Conservation (phyloP, 53 echinoderm and acorn worm species). For the Zoroaster sp. region DNA sequence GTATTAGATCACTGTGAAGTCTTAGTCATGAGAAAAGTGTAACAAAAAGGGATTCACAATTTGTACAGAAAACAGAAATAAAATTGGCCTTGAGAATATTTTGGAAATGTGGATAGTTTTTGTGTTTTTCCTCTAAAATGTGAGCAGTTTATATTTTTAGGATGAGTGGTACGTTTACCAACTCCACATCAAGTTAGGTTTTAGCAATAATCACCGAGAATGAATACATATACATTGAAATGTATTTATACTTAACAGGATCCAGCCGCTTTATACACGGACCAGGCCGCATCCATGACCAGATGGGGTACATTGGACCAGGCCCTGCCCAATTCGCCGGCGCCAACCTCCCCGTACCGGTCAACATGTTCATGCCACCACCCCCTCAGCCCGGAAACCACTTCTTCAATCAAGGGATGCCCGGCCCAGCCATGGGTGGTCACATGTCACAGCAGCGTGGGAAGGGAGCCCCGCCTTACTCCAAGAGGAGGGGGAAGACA, state of each 20-base stretch:
- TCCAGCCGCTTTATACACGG: conserved; percentile 57
- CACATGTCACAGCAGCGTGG: conserved; percentile 25
- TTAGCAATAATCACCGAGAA: no score
- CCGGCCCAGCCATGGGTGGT: conserved; percentile 47
- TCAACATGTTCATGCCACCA: conserved; percentile 98
- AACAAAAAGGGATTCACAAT: not conserved
- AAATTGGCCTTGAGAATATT: not conserved
- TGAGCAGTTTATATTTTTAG: not conserved
- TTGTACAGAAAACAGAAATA: not conserved
- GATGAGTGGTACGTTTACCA: no score
- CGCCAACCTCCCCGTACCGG: conserved; percentile 88
- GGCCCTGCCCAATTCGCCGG: conserved; percentile 86
- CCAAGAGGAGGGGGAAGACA: conserved; percentile 62
- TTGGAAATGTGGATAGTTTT: not conserved
- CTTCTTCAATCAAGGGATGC: conserved; percentile 77
- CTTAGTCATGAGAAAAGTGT: no score
- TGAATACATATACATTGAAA: no score
- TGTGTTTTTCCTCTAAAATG: not conserved
- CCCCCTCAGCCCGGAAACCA: conserved; percentile 78
- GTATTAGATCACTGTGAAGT: no score
- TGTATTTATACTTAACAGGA: not conserved
- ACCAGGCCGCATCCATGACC: conserved; percentile 88
- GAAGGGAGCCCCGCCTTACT: conserved; percentile 43
- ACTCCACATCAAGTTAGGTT: no score
- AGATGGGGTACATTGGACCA: conserved; percentile 92